These are phyloP conservation scores for Mesaphorura yosii DNA, from an alignment of 1,140 invertebrate species.

Conservation along the genomic window DNA sequence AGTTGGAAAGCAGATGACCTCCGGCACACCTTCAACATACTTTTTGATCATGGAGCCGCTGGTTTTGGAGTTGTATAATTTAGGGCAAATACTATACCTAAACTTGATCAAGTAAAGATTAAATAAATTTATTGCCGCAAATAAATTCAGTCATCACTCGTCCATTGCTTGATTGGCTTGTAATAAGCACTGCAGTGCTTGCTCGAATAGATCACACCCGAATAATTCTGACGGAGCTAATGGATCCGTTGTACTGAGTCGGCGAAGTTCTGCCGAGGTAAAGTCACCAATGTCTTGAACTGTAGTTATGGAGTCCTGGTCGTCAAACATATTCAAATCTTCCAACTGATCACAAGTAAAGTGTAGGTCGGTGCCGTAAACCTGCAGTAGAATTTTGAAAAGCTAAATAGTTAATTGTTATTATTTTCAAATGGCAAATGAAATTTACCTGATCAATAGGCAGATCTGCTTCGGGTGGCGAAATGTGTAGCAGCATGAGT, in stretches of 20 bases:
- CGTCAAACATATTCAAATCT: neutral
- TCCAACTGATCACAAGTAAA: too few species aligned
- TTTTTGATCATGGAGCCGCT: neutral
- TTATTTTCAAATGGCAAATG: neutral
- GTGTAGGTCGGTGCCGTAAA: too few species aligned
- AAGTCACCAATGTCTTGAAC: neutral
- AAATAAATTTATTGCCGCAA: neutral
- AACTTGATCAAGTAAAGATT: neutral
- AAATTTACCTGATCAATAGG: neutral
- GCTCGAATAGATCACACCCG: neutral
- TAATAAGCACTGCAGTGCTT: neutral
- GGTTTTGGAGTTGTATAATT: neutral
- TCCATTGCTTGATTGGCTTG: too few species aligned
- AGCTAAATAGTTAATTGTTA: neutral
- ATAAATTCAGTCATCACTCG: too few species aligned
- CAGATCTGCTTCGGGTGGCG: slow-evolving; percentile 1
- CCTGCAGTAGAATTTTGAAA: neutral
- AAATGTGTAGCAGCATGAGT: slow-evolving; percentile 6
- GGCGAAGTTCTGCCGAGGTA: neutral
- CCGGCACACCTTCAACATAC: neutral
- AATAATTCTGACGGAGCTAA: neutral
- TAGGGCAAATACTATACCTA: too few species aligned
- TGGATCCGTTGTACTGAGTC: neutral
- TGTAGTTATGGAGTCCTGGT: neutral
- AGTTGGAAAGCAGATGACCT: neutral